phyloP scores from a whole-genome alignment of 2,888 invertebrate genomes.

The Dynastes grantii region DNA sequence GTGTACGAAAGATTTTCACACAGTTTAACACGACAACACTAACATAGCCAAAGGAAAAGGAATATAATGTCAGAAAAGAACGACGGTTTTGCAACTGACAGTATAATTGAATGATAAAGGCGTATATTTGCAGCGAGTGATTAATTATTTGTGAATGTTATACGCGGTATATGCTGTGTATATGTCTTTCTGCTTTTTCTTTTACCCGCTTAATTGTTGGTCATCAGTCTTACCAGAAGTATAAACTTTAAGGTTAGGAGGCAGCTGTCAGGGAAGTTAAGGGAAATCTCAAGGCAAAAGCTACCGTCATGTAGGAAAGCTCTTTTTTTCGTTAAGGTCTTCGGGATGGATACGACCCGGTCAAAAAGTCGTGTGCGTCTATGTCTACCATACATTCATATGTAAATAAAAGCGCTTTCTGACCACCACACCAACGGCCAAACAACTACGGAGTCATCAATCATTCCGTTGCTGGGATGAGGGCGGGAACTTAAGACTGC shows the following conservation, averaged over 20 bases:
- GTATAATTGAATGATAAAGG: slow-evolving; percentile 44
- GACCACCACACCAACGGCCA: slow-evolving; percentile 30
- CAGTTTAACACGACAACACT: slow-evolving; percentile 26
- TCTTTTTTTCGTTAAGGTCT: slow-evolving; percentile 10
- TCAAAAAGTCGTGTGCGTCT: slow-evolving; percentile 33
- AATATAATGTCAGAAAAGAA: slow-evolving; percentile 21
- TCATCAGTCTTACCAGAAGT: slow-evolving; percentile 36
- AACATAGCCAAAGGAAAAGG: slow-evolving; percentile 2
- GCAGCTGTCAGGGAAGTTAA: slow-evolving; percentile 27
- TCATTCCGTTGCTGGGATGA: slow-evolving; percentile 18
- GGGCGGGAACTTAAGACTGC: slow-evolving; percentile 16
- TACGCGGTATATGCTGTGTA: slow-evolving; percentile 25
- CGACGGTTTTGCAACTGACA: slow-evolving; percentile 41
- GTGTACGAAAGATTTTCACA: slow-evolving; percentile 2
- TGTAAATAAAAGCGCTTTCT: slow-evolving; percentile 43
- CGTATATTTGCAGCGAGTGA: slow-evolving; percentile 39
- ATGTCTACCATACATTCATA: slow-evolving; percentile 29
- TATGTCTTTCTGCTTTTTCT: slow-evolving; percentile 27
- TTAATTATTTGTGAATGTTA: slow-evolving; percentile 39
- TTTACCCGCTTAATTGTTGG: slow-evolving; percentile 31
- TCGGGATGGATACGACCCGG: slow-evolving; percentile 36
- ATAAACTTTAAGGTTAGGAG: slow-evolving; percentile 35
- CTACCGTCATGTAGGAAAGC: neutral
- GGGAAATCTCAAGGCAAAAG: slow-evolving; percentile 27
- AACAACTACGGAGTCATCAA: slow-evolving; percentile 38